These are phyloP conservation scores for Plotosus lineatus DNA, from an alignment of 2,113 vertebrate genomes.

Conservation along the genomic window DNA sequence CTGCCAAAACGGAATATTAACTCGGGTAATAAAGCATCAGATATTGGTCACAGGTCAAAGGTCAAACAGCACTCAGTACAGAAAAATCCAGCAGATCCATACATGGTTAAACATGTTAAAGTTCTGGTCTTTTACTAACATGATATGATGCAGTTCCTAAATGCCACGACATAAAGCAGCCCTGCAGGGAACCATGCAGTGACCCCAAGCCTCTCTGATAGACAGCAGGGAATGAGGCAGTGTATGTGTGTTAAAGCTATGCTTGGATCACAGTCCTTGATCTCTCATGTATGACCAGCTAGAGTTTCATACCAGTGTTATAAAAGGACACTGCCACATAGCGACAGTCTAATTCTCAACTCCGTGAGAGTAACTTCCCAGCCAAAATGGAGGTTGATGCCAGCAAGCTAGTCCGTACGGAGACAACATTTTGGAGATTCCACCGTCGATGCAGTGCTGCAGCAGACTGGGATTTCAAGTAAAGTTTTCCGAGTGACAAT, in stretches of 20 bases:
- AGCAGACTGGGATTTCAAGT: not conserved
- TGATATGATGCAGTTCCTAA: not conserved
- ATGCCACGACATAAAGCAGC: not conserved
- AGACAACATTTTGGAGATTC: not conserved
- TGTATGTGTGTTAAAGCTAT: not conserved
- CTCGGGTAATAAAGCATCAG: not conserved
- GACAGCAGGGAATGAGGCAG: slow-evolving; percentile 13
- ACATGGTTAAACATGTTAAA: not conserved
- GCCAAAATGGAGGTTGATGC: not conserved
- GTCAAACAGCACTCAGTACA: not conserved
- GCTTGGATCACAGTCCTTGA: slow-evolving; percentile 26
- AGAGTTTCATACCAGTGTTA: slow-evolving; percentile 23
- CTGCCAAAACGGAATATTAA: not conserved
- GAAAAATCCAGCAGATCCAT: not conserved
- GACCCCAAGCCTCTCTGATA: slow-evolving; percentile 9
- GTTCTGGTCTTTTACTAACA: not conserved
- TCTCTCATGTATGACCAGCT: slow-evolving; percentile 26
- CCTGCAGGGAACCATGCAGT: slow-evolving; percentile 5
- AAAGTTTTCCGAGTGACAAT: not conserved
- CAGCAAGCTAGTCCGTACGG: not conserved
- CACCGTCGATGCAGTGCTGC: not conserved
- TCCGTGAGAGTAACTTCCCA: not conserved
- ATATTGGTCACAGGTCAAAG: not conserved
- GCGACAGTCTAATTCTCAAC: slow-evolving; percentile 12
- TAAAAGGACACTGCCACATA: slow-evolving; percentile 29